Conservation (phyloP, 2,113 vertebrate genomes). For the Platanista minor region DNA sequence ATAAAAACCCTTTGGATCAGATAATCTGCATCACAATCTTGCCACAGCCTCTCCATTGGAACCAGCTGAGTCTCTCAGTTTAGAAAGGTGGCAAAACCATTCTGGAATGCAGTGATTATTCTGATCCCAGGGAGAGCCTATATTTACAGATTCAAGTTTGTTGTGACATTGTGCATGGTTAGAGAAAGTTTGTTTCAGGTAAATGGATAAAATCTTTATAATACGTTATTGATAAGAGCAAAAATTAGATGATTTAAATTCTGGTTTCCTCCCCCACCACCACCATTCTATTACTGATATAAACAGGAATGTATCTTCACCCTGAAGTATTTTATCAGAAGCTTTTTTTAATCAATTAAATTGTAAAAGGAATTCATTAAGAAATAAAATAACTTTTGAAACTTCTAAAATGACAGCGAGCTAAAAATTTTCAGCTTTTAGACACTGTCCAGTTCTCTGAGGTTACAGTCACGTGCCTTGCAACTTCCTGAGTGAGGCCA, state of each 20-base stretch:
- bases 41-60: not conserved
- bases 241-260: constrained; percentile 5
- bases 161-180: not conserved
- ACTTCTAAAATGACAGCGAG: not conserved
- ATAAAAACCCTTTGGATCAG: not conserved
- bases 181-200: not conserved
- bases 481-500: constrained; percentile 66
- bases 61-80: not conserved
- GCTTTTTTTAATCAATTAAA: not conserved
- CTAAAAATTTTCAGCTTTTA: constrained; percentile 9
- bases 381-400: not conserved
- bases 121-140: not conserved
- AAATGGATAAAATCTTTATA: not conserved
- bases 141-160: not conserved
- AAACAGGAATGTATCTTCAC: not conserved
- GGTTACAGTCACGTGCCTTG: constrained; percentile 41
- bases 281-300: not conserved
- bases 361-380: not conserved
- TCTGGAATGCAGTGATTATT: not conserved
- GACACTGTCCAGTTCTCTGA: not conserved
- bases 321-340: not conserved
- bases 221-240: not conserved
- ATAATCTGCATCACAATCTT: not conserved
- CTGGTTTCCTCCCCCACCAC: not conserved
- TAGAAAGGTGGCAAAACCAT: not conserved